A percentile compares a stretch with the other conserved stretches of the same genome.
These are phyloP conservation scores for Dolomedes plantarius DNA, from an alignment of 2,888 invertebrate genomes.

Conservation along the genomic window DNA sequence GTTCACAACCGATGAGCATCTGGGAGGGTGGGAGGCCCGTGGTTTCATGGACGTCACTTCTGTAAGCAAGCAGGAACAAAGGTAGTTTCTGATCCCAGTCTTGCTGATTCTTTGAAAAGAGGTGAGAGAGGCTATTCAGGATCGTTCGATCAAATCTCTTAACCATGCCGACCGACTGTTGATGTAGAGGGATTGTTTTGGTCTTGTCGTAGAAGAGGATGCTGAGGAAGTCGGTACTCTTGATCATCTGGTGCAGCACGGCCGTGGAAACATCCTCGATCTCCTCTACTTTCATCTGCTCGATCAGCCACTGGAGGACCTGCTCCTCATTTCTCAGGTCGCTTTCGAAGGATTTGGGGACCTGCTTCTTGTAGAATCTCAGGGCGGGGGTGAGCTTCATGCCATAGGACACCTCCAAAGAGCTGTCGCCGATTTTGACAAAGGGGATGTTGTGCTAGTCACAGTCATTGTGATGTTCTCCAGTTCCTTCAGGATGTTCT, in stretches of 20 bases:
- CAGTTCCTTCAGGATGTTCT: constrained; percentile 88
- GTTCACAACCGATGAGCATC: no score
- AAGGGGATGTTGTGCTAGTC: constrained; percentile 91
- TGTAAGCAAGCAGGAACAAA: no score
- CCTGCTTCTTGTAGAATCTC: constrained; percentile 94
- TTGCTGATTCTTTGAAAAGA: no score
- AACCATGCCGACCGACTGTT: no score
- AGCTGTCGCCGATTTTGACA: constrained; percentile 87
- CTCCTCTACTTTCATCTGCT: constrained; percentile 91
- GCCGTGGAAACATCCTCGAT: constrained; percentile 92
- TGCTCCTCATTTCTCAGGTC: constrained; percentile 94
- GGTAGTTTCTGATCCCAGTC: no score
- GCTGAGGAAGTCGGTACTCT: constrained; percentile 92
- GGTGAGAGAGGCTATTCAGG: no score
- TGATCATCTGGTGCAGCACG: constrained; percentile 86
- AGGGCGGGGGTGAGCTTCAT: constrained; percentile 87
- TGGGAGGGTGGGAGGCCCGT: no score
- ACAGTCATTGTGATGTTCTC: constrained; percentile 96
- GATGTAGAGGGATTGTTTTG: no score
- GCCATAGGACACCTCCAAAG: constrained; percentile 89
- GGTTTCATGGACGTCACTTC: no score
- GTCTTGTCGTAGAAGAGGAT: constrained; percentile 94
- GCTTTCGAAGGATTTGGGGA: constrained; percentile 92
- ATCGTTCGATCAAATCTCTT: no score
- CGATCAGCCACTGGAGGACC: constrained; percentile 89